phyloP scores from a whole-genome alignment of 2,888 invertebrate species.

The Papilio elwesi region DNA sequence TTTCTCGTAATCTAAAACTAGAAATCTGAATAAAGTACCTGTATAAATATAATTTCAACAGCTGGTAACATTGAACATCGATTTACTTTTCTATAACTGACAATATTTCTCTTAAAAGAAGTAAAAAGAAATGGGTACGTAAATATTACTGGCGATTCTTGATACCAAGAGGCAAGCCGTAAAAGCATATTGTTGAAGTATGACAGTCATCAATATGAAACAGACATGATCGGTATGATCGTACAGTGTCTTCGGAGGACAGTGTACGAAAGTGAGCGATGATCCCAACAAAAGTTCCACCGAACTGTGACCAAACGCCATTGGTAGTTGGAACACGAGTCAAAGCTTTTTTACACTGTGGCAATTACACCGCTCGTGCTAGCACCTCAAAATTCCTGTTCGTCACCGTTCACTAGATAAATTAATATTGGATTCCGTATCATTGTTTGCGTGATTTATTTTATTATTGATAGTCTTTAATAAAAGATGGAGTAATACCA shows the following conservation, averaged over 20 bases:
- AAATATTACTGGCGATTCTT: too few species aligned
- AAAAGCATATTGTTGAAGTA: not conserved
- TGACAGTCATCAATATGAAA: too few species aligned
- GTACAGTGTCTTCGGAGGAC: not conserved
- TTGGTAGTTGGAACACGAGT: constrained; percentile 58
- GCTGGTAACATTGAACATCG: too few species aligned
- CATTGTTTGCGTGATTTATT: not conserved
- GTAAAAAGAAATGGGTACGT: too few species aligned
- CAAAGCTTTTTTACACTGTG: constrained; percentile 58
- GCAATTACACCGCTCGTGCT: constrained; percentile 75
- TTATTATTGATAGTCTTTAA: not conserved
- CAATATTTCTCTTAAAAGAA: too few species aligned
- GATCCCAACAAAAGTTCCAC: constrained; percentile 56
- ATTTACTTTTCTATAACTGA: too few species aligned
- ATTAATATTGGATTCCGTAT: constrained; percentile 59
- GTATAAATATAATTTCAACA: too few species aligned
- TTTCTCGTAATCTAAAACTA: too few species aligned
- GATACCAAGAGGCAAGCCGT: too few species aligned
- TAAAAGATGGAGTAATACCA: too few species aligned
- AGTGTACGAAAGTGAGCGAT: constrained; percentile 21
- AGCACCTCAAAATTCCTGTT: constrained; percentile 77
- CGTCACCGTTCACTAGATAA: constrained; percentile 72
- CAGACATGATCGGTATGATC: too few species aligned
- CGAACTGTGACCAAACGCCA: constrained; percentile 63
- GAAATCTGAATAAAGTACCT: too few species aligned